These are phyloP conservation scores for Laothoe populi DNA, from an alignment of 2,888 invertebrate species.

Conservation along the genomic window DNA sequence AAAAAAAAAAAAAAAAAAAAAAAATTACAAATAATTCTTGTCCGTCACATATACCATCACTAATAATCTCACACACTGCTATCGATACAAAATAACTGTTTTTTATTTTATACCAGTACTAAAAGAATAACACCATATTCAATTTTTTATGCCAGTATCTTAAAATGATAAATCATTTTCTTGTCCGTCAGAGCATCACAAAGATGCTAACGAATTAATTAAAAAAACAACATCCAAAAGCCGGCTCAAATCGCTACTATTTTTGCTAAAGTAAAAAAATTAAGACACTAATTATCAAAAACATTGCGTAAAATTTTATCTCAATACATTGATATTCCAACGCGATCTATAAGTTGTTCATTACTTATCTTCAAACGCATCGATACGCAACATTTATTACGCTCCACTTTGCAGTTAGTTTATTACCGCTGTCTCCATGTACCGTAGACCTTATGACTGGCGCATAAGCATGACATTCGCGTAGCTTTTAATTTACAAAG, in stretches of 20 bases:
- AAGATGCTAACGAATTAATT: constrained; percentile 21
- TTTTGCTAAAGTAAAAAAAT: constrained; percentile 6
- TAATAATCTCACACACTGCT: constrained; percentile 4
- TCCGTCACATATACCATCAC: neutral
- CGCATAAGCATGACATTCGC: constrained; percentile 39
- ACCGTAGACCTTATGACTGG: constrained; percentile 31
- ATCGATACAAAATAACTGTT: neutral
- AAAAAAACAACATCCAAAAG: constrained; percentile 6
- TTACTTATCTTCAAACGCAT: constrained; percentile 84
- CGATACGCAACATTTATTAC: constrained; percentile 84
- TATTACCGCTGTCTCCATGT: constrained; percentile 27
- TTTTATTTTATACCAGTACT: neutral
- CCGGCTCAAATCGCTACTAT: neutral
- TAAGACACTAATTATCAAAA: constrained; percentile 26
- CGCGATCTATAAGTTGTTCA: constrained; percentile 76
- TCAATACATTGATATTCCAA: constrained; percentile 65
- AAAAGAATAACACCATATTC: neutral
- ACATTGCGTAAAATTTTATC: constrained; percentile 49
- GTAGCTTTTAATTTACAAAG: neutral
- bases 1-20: too few relatives aligned
- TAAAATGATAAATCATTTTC: too few relatives aligned
- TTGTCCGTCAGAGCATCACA: too few relatives aligned
- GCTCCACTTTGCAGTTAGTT: constrained; percentile 54
- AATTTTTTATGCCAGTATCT: constrained; percentile 8
- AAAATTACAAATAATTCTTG: neutral